Base-by-base conservation (phyloP, 2,113 vertebrate species). In the Strix uralensis region DNA sequence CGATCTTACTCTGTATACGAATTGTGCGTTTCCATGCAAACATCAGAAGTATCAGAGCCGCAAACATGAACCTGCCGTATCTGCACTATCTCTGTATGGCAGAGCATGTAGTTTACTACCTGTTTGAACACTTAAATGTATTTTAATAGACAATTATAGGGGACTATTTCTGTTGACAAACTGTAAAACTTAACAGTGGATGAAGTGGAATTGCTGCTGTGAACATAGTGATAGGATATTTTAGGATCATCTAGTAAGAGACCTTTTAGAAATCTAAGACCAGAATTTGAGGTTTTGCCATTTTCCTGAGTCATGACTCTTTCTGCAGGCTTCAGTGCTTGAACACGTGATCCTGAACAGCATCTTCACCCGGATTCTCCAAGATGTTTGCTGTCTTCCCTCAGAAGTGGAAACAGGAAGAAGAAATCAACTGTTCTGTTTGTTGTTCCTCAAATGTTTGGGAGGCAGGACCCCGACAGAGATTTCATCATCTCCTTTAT, bases 21-120 rank as follows among this genome's bases (percentile, higher is more conserved):
- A 61, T 16, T 32, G 8, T 19, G 22, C 0, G 0, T 83, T 89
- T 70, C 69, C 23, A 16, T 5, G 18, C 59, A 46, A 63, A 20
- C 15, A 59, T 5, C 40, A 18, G 26, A 61, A 77, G 29, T 15
- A 47, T 14, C 62, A 52, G 62, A 49, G 63, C 72, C 62, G 29
- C 19, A 4, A 65, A 62, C n/a, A n/a, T 0, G 3, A 67, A 42
- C 42, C 69, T 78, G 71, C 69, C 81, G 42, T 23, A 63, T 16
- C 84, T 72, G 44, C 58, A 82, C 65, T 40, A 1, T 8, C 34
- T 55, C 90, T 72, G n/a, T 5, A 23, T 17, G 9, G 38, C 30
- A 58, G 15, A 73, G 22, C 13, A 42, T 11, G 9, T 23, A 5
- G 5, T 34, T 86, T 79, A 58, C 36, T 71, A 47, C 66, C 34